Base-by-base conservation (phyloP, 2,888 invertebrate genomes). In the Crematogaster levior region DNA sequence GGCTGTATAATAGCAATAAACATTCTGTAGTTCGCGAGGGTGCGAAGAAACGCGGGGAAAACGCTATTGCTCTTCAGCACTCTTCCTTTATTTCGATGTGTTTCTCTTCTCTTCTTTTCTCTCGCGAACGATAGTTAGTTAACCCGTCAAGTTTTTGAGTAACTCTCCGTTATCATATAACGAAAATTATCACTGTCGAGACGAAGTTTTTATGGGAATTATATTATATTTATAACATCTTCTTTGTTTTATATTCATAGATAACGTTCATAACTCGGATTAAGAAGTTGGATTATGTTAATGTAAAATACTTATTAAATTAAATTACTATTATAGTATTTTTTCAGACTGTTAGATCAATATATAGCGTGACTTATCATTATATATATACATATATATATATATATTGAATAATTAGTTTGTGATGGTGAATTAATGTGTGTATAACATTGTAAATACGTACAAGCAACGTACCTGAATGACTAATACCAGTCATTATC, bases 1-100 rank as follows among this genome's bases (percentile, higher is more conserved):
- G 77, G 61, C 72, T 51, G 75, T 77, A 82, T 86, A 85, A 68
- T 84, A 72, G 87, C 88, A 89, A 91, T 91, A 91, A 91, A 90
- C 90, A 87, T 90, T 83, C 87, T 83, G 61, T 77, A 51, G 60
- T 61, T 60, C 56, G 80, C 21, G 21, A 77, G 72, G 77, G 40
- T 21, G 60, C 40, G 61, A 81, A 81, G 81, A 74, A 79, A 68
- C 53, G 56, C 56, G 66, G 30, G 21, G 18, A 56, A n/a, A 77
- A 46, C 46, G 77, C 70, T 68, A 70, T 79, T 79, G 77, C 77
- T 79, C 56, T 34, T 79, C 77, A 46, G 56, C 56, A 58, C 56
- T 79, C 43, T 34, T 79, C 68, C 56, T 46, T 70, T 79, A 68
- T 77, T 77, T 56, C 43, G 30, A 15, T 53, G 30, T 18, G 34